Percentiles rank a stretch among this genome's conserved stretches.
Evolutionary conservation across 1,140 invertebrate genomes (phyloP).

Genomic region (Zaprionus inermis): DNA sequence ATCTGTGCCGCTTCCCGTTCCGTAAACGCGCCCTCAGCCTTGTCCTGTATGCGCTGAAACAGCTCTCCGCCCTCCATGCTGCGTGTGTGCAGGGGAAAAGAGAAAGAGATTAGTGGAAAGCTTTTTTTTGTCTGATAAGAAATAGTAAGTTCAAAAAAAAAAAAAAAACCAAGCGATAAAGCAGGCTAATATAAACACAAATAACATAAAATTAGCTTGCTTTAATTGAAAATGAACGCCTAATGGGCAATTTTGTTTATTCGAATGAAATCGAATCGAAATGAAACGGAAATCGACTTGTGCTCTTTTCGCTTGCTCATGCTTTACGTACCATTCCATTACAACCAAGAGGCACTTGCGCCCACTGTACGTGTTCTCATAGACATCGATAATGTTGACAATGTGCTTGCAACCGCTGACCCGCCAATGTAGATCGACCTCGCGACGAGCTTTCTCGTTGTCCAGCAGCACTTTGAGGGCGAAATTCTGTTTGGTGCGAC

Average conservation of each 20-base stretch:
- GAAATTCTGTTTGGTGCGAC: slow-evolving; percentile 89
- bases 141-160: too few species aligned
- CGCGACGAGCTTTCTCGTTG: slow-evolving; percentile 94
- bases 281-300: too few species aligned
- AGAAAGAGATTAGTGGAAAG: neutral
- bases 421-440: slow-evolving; percentile 98
- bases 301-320: too few species aligned
- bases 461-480: slow-evolving; percentile 97
- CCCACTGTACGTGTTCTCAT: slow-evolving; percentile 96
- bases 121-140: neutral
- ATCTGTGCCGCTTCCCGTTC: slow-evolving; percentile 92
- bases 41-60: slow-evolving; percentile 98
- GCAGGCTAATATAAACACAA: neutral
- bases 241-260: neutral
- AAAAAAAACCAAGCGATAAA: neutral
- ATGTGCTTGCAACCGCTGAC: slow-evolving; percentile 96
- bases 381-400: slow-evolving; percentile 97
- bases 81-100: slow-evolving; percentile 1
- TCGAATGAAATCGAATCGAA: too few species aligned
- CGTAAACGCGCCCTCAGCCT: slow-evolving; percentile 96
- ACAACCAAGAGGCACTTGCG: slow-evolving; percentile 97
- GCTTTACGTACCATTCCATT: slow-evolving; percentile 94
- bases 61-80: slow-evolving; percentile 99
- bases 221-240: too few species aligned
- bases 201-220: neutral